Conservation (phyloP, 2,888 invertebrate species). For the Acheta domesticus region DNA sequence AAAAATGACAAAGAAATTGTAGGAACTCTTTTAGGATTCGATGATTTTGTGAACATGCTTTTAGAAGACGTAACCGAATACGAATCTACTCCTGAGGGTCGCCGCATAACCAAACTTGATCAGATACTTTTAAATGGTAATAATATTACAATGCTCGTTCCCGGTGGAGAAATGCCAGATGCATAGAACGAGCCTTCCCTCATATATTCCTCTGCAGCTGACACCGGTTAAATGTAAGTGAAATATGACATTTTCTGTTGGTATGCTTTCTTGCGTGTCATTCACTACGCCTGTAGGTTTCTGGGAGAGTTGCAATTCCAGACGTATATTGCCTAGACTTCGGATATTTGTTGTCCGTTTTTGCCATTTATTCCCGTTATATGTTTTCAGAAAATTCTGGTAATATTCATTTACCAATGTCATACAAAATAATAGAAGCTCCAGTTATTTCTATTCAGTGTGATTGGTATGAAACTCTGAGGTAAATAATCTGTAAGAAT, state of each 20-base stretch:
- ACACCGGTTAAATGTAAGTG: too few species aligned
- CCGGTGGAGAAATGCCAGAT: conserved; percentile 76
- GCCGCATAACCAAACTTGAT: conserved; percentile 93
- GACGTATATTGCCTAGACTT: too few species aligned
- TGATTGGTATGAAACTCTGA: conserved; percentile 55
- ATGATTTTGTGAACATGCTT: conserved; percentile 98
- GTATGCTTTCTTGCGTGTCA: too few species aligned
- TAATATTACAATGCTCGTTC: conserved; percentile 95
- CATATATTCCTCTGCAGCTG: too few species aligned
- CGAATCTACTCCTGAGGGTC: conserved; percentile 94
- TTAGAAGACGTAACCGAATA: conserved; percentile 97
- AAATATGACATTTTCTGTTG: too few species aligned
- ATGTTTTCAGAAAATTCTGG: too few species aligned
- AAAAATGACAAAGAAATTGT: conserved; percentile 99
- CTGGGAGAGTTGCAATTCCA: too few species aligned
- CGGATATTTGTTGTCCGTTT: too few species aligned
- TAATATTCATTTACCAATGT: neutral
- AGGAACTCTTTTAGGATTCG: conserved; percentile 94
- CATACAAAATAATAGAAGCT: conserved; percentile 19
- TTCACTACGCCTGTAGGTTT: too few species aligned
- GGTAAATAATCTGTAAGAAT: conserved; percentile 43
- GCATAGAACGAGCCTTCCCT: conserved; percentile 40
- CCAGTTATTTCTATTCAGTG: conserved; percentile 54
- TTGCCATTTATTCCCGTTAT: too few species aligned
- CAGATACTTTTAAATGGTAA: conserved; percentile 98